Base-by-base conservation (phyloP, 53 echinoderm and acorn worm species). In the Temnopleurus reevesii region DNA sequence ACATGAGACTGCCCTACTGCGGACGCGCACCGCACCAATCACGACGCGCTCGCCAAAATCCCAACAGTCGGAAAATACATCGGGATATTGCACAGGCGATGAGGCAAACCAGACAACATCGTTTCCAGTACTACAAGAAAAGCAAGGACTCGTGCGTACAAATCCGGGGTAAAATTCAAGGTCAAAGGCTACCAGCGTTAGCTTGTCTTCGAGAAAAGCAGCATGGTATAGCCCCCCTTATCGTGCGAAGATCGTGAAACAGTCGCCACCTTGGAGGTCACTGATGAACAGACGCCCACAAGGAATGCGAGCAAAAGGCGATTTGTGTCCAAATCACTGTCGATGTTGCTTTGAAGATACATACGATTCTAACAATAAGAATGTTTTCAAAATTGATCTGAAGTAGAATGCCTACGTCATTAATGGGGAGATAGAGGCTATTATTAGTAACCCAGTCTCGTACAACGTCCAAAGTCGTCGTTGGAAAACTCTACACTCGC, bases 261-360 rank as follows among this genome's bases (percentile, higher is more conserved):
- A 90, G 15, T 94, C 94, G 13, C 94, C 94, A 8, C 94, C 94
- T 2, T 94, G 94, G 94, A 55, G 92, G 23, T 94, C 94, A 28
- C 51, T 94, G 76, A 43, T 94, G 88, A 94, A 92, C 83, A 86
- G 94, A 23, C 90, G 91, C 29, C 87, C 94, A 46, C 90, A 86
- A 12, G 94, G 94, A n/a, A 45, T 92, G 8, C 77, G 94, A 26
- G 86, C 88, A 7, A 64, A 54, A 18, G 66, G 86, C 0, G 59
- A 71, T 46, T 57, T 92, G n/a, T 94, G 94, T 34, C 94, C 94
- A 4, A 79, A 92, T 45, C 80, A 90, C 45, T 94, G 94, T 31
- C 71, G 94, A 34, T 94, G 94, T 43, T 94, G 94, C 43, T 92
- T 92, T 58, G 66, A 83, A 19, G 87, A 80, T 26, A 87, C 66